phyloP scores from a whole-genome alignment of 2,888 invertebrate species.

The Drosophila pegasa region DNA sequence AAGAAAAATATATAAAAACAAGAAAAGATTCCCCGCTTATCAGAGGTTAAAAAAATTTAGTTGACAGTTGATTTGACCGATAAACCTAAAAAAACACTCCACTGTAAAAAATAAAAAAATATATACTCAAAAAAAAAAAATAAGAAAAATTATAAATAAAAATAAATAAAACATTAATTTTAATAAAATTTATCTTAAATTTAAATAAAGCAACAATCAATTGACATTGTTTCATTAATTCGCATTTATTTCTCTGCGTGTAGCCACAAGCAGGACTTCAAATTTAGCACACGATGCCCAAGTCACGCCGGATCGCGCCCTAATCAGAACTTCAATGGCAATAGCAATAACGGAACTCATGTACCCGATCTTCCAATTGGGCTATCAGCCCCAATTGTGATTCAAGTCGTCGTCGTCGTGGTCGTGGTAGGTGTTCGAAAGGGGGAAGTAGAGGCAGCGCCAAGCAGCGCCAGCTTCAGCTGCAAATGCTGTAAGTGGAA shows the following conservation, averaged over 20 bases:
- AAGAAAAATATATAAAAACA: neutral
- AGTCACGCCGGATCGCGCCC: constrained; percentile 26
- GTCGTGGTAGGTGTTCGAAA: constrained; percentile 45
- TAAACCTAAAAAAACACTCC: constrained; percentile 21
- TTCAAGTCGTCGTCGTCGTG: constrained; percentile 1
- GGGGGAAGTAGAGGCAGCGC: constrained; percentile 41
- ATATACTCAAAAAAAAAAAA: neutral
- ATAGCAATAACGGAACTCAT: constrained; percentile 71
- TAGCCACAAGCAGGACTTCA: constrained; percentile 2
- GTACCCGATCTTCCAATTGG: constrained; percentile 69
- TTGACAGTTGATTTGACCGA: constrained; percentile 59
- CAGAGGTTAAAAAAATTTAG: constrained; percentile 21
- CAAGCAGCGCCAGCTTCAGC: constrained; percentile 2
- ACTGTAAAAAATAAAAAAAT: neutral
- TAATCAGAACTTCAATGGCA: constrained; percentile 51
- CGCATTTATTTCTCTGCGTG: constrained; percentile 6
- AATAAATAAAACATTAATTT: neutral
- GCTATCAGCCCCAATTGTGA: constrained; percentile 57
- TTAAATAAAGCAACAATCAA: no score
- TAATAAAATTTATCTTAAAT: neutral
- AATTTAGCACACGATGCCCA: constrained; percentile 41
- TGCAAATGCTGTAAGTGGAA: constrained; percentile 15
- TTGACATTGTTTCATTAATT: neutral
- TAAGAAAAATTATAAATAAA: neutral
- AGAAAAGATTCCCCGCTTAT: constrained; percentile 27